These are phyloP conservation scores for Fragum fragum DNA, from an alignment of 2,888 invertebrate genomes.

Conservation along the genomic window DNA sequence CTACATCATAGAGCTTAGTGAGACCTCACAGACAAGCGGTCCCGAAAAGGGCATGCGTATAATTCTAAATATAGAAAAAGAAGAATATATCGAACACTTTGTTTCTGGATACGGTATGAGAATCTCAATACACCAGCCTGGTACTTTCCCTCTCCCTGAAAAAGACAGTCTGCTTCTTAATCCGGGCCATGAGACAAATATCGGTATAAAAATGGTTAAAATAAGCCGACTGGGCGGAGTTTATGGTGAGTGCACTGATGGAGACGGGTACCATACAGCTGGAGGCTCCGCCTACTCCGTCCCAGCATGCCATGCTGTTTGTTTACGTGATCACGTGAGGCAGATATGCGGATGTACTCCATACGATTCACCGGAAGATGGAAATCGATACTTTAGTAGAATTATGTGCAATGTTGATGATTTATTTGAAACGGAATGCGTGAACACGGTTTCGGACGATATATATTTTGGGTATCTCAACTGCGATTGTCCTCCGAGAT, in stretches of 20 bases:
- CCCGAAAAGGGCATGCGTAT: slow-evolving; percentile 11
- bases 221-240: slow-evolving; percentile 5
- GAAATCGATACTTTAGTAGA: no score
- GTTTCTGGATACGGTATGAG: slow-evolving; percentile 26
- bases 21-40: slow-evolving; percentile 8
- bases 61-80: slow-evolving; percentile 31
- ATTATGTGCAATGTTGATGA: slow-evolving; percentile 4
- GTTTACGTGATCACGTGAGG: slow-evolving; percentile 4
- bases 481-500: slow-evolving; percentile 20
- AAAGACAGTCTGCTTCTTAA: slow-evolving; percentile 31
- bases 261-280: not conserved
- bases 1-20: not conserved
- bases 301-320: slow-evolving; percentile 1
- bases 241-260: slow-evolving; percentile 18
- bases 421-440: not conserved
- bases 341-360: slow-evolving; percentile 20
- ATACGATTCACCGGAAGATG: slow-evolving; percentile 9
- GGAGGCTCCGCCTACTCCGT: not conserved
- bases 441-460: not conserved
- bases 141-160: slow-evolving; percentile 22
- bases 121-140: slow-evolving; percentile 25
- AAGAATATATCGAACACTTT: slow-evolving; percentile 30
- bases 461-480: not conserved
- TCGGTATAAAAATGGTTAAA: slow-evolving; percentile 28
- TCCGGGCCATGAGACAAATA: slow-evolving; percentile 36